Conservation (phyloP, 2,888 invertebrate species). For the Ischnus inquisitorius region DNA sequence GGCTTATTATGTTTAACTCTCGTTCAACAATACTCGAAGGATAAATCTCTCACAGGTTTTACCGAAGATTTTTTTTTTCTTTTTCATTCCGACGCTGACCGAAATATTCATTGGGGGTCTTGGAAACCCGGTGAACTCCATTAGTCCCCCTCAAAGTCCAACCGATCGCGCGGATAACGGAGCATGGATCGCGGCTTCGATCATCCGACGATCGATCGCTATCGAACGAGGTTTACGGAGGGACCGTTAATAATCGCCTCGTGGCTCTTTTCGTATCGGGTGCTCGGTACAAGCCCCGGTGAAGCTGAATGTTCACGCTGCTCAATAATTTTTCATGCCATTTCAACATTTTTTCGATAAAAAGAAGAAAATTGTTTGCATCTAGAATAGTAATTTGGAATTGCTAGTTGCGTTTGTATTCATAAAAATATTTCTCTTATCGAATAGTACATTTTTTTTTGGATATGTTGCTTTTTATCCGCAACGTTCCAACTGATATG, state of each 20-base stretch:
- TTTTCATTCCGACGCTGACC: conserved; percentile 5
- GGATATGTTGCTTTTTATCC: not conserved
- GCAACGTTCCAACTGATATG: not conserved
- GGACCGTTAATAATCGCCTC: conserved; percentile 28
- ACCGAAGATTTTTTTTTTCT: conserved; percentile 9
- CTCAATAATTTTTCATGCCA: not conserved
- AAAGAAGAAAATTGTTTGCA: no score
- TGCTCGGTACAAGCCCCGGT: not conserved
- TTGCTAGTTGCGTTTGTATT: no score
- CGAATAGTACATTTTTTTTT: no score
- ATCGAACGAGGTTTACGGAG: conserved; percentile 27
- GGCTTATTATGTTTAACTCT: conserved; percentile 29
- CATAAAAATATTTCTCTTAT: no score
- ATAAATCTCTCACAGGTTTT: conserved; percentile 22
- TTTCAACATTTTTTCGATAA: no score
- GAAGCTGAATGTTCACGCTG: not conserved
- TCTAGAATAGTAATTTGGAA: no score
- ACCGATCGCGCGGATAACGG: conserved; percentile 48
- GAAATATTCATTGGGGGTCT: conserved; percentile 29
- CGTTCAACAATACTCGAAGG: not conserved
- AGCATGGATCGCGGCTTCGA: not conserved
- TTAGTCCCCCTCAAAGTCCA: conserved; percentile 26
- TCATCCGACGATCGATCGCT: conserved; percentile 32
- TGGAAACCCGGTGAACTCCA: conserved; percentile 32
- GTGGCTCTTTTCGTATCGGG: conserved; percentile 9